Evolutionary conservation across 2,888 invertebrate genomes (phyloP), one percentile per base, ranked within the genome.

Genomic region (Plebejus melissa): DNA sequence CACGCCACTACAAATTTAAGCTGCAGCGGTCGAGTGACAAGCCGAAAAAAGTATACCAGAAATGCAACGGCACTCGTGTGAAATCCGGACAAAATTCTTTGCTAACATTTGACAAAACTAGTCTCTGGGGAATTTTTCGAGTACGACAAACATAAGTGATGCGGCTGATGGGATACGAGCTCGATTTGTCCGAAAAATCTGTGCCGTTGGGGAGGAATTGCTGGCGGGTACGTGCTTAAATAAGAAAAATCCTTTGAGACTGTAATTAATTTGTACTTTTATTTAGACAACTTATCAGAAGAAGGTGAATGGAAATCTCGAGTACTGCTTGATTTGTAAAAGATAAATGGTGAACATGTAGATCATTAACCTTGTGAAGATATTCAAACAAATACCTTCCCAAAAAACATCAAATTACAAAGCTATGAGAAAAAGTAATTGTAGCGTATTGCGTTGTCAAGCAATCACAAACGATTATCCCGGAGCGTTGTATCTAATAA

Each of bases 381-480:
- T 16, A 54, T 16, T 54, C 71, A 74, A 75, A 36, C 28, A 36
- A 54, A 76, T 16, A 28, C 36, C 50, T 50, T 69, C 32, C 65
- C 65, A 74, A 75, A 77, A 74, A 54, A 72, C 32, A 54, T 72
- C 41, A 74, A 69, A 70, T 65, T 36, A 46, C 57, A 69, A 74
- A 36, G 74, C 58, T 32, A 65, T 65, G 65, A 65, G 65, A 77
- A 76, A 77, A 77, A 76, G 74, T 77, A 75, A 76, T 76, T 71
- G 65, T 74, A 71, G 76, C 54, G 69, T 76, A 72, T 75, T 69
- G 74, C 74, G 74, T 76, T 77, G 76, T 76, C 77, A 77, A 75
- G 75, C 77, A 76, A 75, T 77, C 76, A 75, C 75, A 70, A 32
- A 75, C 76, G 77, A 77, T 77, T 77, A 77, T 77, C 76, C 77